Percentiles rank a stretch among this genome's conserved stretches.
Evolutionary conservation across 2,113 vertebrate genomes (phyloP).

Genomic region (Madoqua kirkii): DNA sequence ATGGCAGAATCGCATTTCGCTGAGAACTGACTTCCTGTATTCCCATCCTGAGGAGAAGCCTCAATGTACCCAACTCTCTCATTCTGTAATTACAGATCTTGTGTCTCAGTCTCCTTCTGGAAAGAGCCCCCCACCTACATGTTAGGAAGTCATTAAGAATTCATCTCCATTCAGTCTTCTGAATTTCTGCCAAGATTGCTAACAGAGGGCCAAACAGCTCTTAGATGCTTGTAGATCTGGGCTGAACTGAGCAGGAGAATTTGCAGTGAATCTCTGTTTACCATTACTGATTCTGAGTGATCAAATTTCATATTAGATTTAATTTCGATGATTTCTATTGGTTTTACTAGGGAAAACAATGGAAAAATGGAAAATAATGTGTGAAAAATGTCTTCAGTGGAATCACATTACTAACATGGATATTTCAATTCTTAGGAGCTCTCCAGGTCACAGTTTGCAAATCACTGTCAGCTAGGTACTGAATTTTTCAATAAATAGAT

Average conservation of each 20-base stretch:
- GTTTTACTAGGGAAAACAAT: slow-evolving; percentile 13
- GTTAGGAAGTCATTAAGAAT: slow-evolving; percentile 64
- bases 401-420: background rate
- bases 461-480: background rate
- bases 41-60: background rate
- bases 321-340: slow-evolving; percentile 18
- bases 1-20: background rate
- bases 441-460: background rate
- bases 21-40: background rate
- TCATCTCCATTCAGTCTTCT: slow-evolving; percentile 48
- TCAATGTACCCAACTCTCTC: background rate
- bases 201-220: slow-evolving; percentile 8
- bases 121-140: slow-evolving; percentile 4
- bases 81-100: slow-evolving; percentile 29
- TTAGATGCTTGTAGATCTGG: slow-evolving; percentile 28
- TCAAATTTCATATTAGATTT: slow-evolving; percentile 46
- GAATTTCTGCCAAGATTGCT: slow-evolving; percentile 42
- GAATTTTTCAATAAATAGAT: background rate
- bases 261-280: slow-evolving; percentile 27
- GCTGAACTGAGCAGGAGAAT: background rate
- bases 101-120: slow-evolving; percentile 38
- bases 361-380: background rate
- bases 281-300: slow-evolving; percentile 1
- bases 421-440: background rate
- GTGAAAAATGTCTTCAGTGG: background rate